These are phyloP conservation scores for Eupsittula cactorum DNA, from an alignment of 2,113 vertebrate genomes.

Conservation along the genomic window DNA sequence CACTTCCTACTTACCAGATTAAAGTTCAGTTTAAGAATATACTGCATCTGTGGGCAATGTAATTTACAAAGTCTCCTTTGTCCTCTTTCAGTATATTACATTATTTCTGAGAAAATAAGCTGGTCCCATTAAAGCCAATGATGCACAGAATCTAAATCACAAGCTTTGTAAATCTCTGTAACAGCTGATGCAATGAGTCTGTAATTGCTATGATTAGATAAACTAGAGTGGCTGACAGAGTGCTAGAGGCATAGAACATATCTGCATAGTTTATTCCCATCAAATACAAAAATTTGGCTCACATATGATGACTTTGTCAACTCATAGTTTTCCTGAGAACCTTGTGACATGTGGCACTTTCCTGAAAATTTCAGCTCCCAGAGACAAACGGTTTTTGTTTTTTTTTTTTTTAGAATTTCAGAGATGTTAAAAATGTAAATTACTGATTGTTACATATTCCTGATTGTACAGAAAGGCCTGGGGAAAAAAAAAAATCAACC, in stretches of 20 bases:
- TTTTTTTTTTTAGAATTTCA: background rate
- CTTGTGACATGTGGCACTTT: background rate
- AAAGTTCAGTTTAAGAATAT: background rate
- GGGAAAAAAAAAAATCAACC: background rate
- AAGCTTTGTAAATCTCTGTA: constrained; percentile 18
- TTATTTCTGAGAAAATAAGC: constrained; percentile 23
- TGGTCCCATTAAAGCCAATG: background rate
- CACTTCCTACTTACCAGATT: background rate
- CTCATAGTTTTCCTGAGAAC: background rate
- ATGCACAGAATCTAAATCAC: constrained; percentile 28
- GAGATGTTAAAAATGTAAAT: background rate
- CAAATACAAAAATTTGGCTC: background rate
- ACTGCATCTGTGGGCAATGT: background rate
- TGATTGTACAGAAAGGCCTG: background rate
- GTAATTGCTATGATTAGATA: constrained; percentile 54
- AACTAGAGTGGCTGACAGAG: constrained; percentile 39
- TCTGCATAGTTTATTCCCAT: constrained; percentile 36
- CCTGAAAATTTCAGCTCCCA: background rate
- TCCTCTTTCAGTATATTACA: background rate
- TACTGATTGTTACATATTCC: background rate
- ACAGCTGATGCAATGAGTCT: constrained; percentile 55
- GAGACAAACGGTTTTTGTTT: background rate
- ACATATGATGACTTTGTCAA: background rate
- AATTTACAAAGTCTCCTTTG: background rate
- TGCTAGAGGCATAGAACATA: constrained; percentile 14